Conservation (phyloP, 37 sponge, comb jelly and placozoan species). For the Amphimedon queenslandica region DNA sequence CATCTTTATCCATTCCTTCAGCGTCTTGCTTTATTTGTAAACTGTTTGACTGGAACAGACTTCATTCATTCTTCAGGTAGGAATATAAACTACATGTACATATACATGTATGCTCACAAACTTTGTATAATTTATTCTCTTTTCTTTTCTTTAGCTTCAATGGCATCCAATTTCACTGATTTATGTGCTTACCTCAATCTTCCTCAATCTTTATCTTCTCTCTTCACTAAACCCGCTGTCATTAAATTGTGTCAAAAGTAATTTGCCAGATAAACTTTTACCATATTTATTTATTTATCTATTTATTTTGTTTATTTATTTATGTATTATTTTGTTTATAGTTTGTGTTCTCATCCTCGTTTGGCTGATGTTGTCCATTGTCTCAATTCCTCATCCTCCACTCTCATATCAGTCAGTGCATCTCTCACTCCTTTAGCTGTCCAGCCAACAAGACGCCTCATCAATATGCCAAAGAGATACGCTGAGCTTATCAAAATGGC, state of each 20-base stretch:
- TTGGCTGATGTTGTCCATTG: slow-evolving; percentile 15
- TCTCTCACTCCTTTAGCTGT: slow-evolving; percentile 9
- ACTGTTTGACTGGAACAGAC: slow-evolving; percentile 53
- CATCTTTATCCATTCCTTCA: slow-evolving; percentile 63
- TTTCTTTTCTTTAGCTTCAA: background rate
- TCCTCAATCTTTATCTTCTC: slow-evolving; percentile 24
- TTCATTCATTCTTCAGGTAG: slow-evolving; percentile 32
- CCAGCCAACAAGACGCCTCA: slow-evolving; percentile 11
- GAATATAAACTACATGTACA: slow-evolving; percentile 13
- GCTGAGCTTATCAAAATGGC: slow-evolving; percentile 47
- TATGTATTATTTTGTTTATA: background rate
- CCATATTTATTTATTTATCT: no score
- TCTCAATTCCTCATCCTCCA: no score
- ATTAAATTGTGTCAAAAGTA: background rate
- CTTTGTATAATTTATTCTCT: no score
- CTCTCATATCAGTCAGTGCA: background rate
- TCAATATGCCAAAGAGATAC: slow-evolving; percentile 44
- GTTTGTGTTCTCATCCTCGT: slow-evolving; percentile 47
- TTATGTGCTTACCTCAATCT: slow-evolving; percentile 38
- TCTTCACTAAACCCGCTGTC: slow-evolving; percentile 4
- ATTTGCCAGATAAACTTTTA: background rate
- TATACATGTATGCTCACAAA: no score
- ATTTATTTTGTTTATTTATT: no score
- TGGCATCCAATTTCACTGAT: slow-evolving; percentile 23
- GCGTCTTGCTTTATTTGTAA: slow-evolving; percentile 65